Evolutionary conservation across 2,888 invertebrate species (phyloP), one percentile per base, ranked within the genome.

Genomic region (Branchipolynoe longqiensis): DNA sequence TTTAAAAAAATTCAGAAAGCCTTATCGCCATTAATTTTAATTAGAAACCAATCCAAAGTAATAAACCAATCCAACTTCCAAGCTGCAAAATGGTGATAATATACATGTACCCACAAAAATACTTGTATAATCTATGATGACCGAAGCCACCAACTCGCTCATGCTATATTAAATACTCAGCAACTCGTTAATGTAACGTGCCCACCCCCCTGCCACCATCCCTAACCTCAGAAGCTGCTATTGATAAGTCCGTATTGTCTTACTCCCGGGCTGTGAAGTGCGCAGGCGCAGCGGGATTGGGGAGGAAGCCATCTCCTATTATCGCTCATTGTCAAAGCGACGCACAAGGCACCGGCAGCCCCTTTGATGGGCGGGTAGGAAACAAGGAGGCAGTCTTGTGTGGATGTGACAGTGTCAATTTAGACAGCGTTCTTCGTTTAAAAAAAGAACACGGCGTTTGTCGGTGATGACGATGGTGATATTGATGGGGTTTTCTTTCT

Each of bases 321-420:
- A 69, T 69, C 69, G 69, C 69, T 69, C 69, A 69, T 69, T 69
- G 69, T 69, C 69, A 69, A 69, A 69, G 69, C 36, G 62, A 25
- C 69, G n/a, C 69, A 69, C 69, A 69, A 12, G 69, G 69, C 69
- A n/a, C n/a, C n/a, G n/a, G 36, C 69, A 8, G 36, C 22, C 36
- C 38, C 36, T 38, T 36, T 69, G 33, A 38, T 36, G 38, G 69
- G 0, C 8, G 33, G 69, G 22, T 14, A 3, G 36, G 69, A 69
- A 69, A 69, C 69, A 69, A 6, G 69, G 38, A 18, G 69, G 14
- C 69, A 18, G 38, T 3, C 36, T 22, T 69, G 6, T 36, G 69
- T 33, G n/a, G 69, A 69, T 69, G 38, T 69, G 33, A 69, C 38
- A 69, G 69, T 69, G 69, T 69, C 33, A 69, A 69, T 69, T 69